Evolutionary conservation across 1,140 invertebrate genomes (phyloP), one percentile per base, ranked within the genome.

Genomic region (Bombus vancouverensis): DNA sequence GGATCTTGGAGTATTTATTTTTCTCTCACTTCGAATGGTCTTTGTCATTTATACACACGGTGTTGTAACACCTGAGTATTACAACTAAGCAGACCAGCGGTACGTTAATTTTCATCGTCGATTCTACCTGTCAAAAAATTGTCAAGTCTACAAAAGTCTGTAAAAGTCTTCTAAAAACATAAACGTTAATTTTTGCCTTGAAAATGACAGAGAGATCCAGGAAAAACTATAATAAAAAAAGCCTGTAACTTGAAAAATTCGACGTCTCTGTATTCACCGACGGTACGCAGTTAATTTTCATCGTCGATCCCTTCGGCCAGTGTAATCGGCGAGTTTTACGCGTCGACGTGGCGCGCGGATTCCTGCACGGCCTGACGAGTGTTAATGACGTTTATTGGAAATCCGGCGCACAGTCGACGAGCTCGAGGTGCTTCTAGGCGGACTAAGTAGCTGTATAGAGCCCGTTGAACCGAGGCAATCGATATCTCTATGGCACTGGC

Each of bases 401-500:
- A 90, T 91, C 76, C 81, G 84, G 34, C 83, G 85, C 71, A 37
- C 39, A 87, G 81, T 65, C 74, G 83, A 81, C 81, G 79, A 53
- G 70, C 75, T 85, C 68, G 81, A 75, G 71, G 78, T 86, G 86
- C 86, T 88, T 62, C 83, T 89, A 86, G 75, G 81, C 84, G 72
- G 85, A 83, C 72, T 89, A 86, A 90, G 89, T 90, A 89, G 79
- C 87, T 88, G 85, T 87, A 81, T 88, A 87, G 84, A 84, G 81
- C 65, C 75, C 59, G 86, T 81, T 85, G 84, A 82, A 78, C 81
- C 88, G 81, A 87, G 74, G 89, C 91, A 92, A 92, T 92, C 91
- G 91, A 92, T 92, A 92, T 91, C 88, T 87, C 86, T 92, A 88
- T 90, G 83, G 91, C 83, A 88, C 79, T 89, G 87, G 76, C 79